phyloP scores from a whole-genome alignment of 1,140 invertebrate species.

The Drosophila prosaltans region DNA sequence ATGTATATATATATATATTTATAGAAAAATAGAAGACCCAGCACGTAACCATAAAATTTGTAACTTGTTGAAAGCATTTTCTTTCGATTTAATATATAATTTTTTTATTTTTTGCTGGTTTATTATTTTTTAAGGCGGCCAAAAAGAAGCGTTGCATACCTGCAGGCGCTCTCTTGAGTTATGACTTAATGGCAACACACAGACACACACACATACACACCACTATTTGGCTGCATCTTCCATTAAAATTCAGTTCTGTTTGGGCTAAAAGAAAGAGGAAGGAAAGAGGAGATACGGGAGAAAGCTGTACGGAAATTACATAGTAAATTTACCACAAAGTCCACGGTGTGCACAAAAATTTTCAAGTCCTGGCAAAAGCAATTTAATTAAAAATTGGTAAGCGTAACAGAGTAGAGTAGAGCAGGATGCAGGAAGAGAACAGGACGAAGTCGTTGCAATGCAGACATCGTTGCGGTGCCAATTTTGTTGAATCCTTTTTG shows the following conservation, averaged over 20 bases:
- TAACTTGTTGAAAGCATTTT: conserved; percentile 72
- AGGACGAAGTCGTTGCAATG: conserved; percentile 13
- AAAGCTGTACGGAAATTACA: conserved; percentile 47
- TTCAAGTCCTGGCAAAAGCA: conserved; percentile 13
- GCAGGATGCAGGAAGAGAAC: neutral
- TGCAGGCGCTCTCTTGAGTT: conserved; percentile 57
- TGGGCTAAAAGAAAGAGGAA: conserved; percentile 35
- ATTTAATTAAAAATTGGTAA: conserved; percentile 52
- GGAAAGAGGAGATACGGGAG: neutral
- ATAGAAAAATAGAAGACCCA: conserved; percentile 18
- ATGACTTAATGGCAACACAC: conserved; percentile 57
- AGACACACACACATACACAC: neutral
- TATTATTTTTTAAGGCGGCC: conserved; percentile 59
- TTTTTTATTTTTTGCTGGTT: conserved; percentile 14
- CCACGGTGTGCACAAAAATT: conserved; percentile 36
- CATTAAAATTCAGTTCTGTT: conserved; percentile 75
- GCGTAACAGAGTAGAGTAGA: neutral
- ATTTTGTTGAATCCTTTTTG: conserved; percentile 12
- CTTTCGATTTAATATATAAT: conserved; percentile 28
- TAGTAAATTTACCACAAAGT: conserved; percentile 62
- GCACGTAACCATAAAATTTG: conserved; percentile 71
- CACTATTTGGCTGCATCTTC: conserved; percentile 43
- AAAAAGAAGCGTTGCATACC: conserved; percentile 44
- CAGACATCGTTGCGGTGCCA: conserved; percentile 19
- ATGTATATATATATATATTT: too few species aligned